Conservation (phyloP, 2,888 invertebrate genomes). For the Sesia apiformis region DNA sequence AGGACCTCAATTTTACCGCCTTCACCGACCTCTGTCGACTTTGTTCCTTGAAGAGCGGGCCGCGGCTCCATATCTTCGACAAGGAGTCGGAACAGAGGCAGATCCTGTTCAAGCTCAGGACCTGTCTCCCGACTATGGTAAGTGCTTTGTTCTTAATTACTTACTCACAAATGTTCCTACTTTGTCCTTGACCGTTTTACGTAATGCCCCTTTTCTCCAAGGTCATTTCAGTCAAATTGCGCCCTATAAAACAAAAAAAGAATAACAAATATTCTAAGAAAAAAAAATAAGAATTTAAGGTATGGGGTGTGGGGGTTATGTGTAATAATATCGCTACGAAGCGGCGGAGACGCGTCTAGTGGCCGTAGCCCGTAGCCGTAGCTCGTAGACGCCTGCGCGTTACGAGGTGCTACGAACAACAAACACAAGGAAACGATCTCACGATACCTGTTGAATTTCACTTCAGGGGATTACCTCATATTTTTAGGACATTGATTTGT, state of each 20-base stretch:
- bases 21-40: conserved; percentile 82
- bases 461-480: background rate
- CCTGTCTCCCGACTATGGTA: conserved; percentile 80
- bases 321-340: conserved; percentile 17
- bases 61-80: conserved; percentile 81
- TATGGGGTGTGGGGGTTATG: conserved; percentile 2
- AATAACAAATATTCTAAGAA: too few relatives aligned
- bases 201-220: background rate
- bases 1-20: conserved; percentile 79
- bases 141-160: conserved; percentile 34
- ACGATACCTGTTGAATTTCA: conserved; percentile 42
- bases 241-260: too few relatives aligned
- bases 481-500: too few relatives aligned
- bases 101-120: conserved; percentile 80
- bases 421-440: conserved; percentile 15
- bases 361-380: background rate
- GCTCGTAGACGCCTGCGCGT: conserved; percentile 49
- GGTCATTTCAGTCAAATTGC: background rate
- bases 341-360: conserved; percentile 10
- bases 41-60: conserved; percentile 80
- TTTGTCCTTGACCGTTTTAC: conserved; percentile 9
- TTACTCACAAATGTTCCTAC: conserved; percentile 1
- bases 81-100: conserved; percentile 82
- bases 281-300: too few relatives aligned
- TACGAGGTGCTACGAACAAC: conserved; percentile 41